Base-by-base conservation (phyloP, 2,888 invertebrate genomes). In the Crepidodera aurea region DNA sequence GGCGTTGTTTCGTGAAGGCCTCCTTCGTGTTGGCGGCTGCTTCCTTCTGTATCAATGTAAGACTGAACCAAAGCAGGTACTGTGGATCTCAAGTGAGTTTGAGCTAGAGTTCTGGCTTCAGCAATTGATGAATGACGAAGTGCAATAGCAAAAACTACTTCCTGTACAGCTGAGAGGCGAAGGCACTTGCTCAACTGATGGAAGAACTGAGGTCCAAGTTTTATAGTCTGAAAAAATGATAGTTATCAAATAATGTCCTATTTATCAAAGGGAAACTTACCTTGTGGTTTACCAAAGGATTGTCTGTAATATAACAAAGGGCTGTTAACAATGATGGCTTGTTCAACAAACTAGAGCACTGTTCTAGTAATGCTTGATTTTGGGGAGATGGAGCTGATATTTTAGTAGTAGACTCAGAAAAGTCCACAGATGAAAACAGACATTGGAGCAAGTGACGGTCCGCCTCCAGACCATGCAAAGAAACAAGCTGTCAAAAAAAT, bases 371-470 rank as follows among this genome's bases (percentile, higher is more conserved):
- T 78, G 91, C 85, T 82, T 93, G 88, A 78, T 88, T 84, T 87
- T 92, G 86, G 77, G 84, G 84, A 66, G 80, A 82, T 69, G 80
- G 78, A 69, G 82, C 82, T 66, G 87, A 85, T 67, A 87, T 84
- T 71, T 87, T 83, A 54, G 64, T 57, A 75, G 85, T 75, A 68
- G 84, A 85, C 75, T 86, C 86, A 80, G 84, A 90, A 86, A 94
- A 92, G 82, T 94, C 91, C 80, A 95, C 90, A 77, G 89, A 88
- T 77, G 94, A 92, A 83, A 96, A 92, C 82, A 97, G 89, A 85
- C 93, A 93, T 87, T 93, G 94, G 86, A 96, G 89, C 83, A 95
- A 89, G 87, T 96, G 95, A 85, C 95, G 91, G 87, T 96, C 96
- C 84, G 96, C 96, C 89, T 96, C 96, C 85, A 94, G 88, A 84